Conservation (phyloP, 2,888 invertebrate genomes). For the Yponomeuta sedellus region DNA sequence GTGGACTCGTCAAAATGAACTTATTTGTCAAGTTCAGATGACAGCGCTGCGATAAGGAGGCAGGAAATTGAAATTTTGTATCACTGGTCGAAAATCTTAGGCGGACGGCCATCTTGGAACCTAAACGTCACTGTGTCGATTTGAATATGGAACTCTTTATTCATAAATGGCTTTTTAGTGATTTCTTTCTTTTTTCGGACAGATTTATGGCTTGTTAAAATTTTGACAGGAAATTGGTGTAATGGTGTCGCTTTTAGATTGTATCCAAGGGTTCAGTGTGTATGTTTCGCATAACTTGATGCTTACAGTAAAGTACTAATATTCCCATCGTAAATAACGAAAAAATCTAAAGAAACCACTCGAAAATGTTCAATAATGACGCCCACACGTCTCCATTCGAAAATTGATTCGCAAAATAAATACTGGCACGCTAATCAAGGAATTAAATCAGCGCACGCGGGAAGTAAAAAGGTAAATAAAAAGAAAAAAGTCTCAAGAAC, state of each 20-base stretch:
- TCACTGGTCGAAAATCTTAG: conserved; percentile 66
- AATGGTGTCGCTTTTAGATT: conserved; percentile 25
- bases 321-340: not conserved
- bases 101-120: conserved; percentile 58
- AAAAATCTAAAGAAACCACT: conserved; percentile 10
- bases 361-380: conserved; percentile 19
- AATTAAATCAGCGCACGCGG: conserved; percentile 28
- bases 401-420: conserved; percentile 34
- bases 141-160: conserved; percentile 67
- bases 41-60: conserved; percentile 55
- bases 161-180: conserved; percentile 44
- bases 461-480: not conserved
- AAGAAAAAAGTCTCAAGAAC: conserved; percentile 20
- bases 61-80: conserved; percentile 75
- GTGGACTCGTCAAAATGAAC: conserved; percentile 69
- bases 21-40: conserved; percentile 73
- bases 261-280: not conserved
- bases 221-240: conserved; percentile 50
- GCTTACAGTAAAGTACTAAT: not conserved
- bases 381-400: conserved; percentile 23
- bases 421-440: conserved; percentile 28
- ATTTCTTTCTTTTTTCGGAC: conserved; percentile 32
- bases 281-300: too few species aligned
- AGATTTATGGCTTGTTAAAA: conserved; percentile 40
- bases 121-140: conserved; percentile 60